These are phyloP conservation scores for Mus spicilegus DNA, from an alignment of 2,113 vertebrate species.

Conservation along the genomic window DNA sequence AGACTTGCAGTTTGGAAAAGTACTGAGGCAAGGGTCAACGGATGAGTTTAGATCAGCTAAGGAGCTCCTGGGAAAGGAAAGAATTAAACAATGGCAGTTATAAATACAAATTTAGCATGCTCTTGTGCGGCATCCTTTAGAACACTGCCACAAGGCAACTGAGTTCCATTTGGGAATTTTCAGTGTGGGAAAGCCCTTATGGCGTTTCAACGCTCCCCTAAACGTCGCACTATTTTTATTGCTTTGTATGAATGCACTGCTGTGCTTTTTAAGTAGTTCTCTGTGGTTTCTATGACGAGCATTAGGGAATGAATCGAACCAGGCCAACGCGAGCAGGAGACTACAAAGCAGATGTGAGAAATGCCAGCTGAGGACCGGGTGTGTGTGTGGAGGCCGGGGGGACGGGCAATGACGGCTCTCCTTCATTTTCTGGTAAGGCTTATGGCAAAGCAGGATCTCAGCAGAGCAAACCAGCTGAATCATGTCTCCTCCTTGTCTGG, in stretches of 20 bases:
- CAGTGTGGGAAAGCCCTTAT: neutral
- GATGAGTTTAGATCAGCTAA: neutral
- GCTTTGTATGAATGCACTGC: constrained; percentile 52
- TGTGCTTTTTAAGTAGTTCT: constrained; percentile 44
- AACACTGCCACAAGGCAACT: neutral
- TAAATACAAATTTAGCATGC: constrained; percentile 16
- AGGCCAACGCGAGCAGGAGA: neutral
- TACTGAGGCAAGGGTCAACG: neutral
- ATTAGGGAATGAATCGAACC: constrained; percentile 56
- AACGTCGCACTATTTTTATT: constrained; percentile 50
- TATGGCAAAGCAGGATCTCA: neutral
- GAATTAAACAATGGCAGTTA: neutral
- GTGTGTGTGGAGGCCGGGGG: too few species aligned
- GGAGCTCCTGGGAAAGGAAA: neutral
- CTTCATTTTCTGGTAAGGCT: constrained; percentile 47
- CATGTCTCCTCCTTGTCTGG: neutral
- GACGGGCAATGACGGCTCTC: neutral
- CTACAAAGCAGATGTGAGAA: constrained; percentile 55
- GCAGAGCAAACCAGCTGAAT: neutral
- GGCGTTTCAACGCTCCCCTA: neutral
- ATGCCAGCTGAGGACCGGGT: neutral
- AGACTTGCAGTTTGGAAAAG: constrained; percentile 37
- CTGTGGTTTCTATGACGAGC: constrained; percentile 50
- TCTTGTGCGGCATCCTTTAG: constrained; percentile 24
- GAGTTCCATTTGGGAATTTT: neutral